Base-by-base conservation (phyloP, 2,113 vertebrate genomes). In the Saccopteryx leptura region DNA sequence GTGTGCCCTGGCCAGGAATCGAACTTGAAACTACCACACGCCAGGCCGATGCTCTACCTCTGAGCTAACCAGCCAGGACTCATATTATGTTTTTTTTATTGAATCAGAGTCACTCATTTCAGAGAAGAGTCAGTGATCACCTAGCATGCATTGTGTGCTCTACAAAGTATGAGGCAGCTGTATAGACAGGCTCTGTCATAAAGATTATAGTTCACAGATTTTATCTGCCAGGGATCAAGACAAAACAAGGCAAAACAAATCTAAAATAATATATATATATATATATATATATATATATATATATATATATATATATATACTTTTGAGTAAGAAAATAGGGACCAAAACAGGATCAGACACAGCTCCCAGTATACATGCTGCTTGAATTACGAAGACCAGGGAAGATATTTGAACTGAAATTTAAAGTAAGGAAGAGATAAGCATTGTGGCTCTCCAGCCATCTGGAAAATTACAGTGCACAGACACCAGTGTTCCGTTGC, bases 181-280 rank as follows among this genome's bases (percentile, higher is more conserved):
- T 46, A 1, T 7, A 52, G 48, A 60, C 23, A 56, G 28, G 68
- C 7, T 76, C 18, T 7, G 28, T 21, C 18, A 50, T 26, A 15
- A 24, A 79, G 58, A 19, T 52, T n/a, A 18, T 24, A 33, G 21
- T 81, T 75, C 54, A 26, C 9, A 80, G 15, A 58, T 33, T 46
- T 21, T 19, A 26, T 50, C 33, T 78, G 9, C 2, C 48, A 63
- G 10, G 4, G 28, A 21, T 48, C 72, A 1, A 52, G n/a, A 75
- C 28, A 82, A 92, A 9, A 85, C 84, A 69, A n/a, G 60, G 24
- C 7, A 80, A 90, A 78, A 19, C 9, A 58, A 87, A 65, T 66
- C 33, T 21, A 84, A 84, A 86, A n/a, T 39, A 39, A 17, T 18
- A 31, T 28, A 66, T 7, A 66, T 13, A n/a, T 28, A 65, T 26